Conservation (phyloP, 2,797 vertebrate species). For the Sebastiscus tertius region DNA sequence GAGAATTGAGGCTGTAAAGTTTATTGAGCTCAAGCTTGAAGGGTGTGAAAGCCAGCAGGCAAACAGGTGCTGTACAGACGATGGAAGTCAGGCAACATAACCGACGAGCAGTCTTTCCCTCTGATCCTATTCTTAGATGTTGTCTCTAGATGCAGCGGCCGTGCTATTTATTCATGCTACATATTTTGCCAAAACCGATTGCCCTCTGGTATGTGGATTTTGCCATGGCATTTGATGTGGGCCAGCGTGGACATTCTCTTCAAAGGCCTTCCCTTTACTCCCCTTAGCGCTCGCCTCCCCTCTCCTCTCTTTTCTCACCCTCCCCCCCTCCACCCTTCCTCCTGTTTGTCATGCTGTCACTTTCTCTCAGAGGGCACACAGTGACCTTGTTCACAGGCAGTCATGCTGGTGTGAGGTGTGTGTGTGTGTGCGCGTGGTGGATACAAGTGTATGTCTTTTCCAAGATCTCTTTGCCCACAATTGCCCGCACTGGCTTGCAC, state of each 20-base stretch:
- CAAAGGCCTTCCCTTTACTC: conserved; percentile 59
- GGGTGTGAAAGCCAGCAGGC: conserved; percentile 28
- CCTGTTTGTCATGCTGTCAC: conserved; percentile 76
- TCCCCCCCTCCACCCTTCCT: conserved; percentile 35
- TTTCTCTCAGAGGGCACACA: conserved; percentile 68
- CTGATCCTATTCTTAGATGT: conserved; percentile 50
- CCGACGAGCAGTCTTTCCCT: not conserved
- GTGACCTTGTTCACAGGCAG: conserved; percentile 77
- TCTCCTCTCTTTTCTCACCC: conserved; percentile 31
- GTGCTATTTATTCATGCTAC: conserved; percentile 41
- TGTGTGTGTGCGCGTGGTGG: not conserved
- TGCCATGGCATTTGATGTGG: conserved; percentile 53
- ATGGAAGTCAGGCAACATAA: conserved; percentile 9
- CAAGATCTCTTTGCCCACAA: conserved; percentile 12
- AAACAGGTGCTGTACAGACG: conserved; percentile 45
- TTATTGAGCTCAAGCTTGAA: conserved; percentile 24
- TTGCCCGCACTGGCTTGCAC: not conserved
- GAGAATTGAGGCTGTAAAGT: conserved; percentile 17
- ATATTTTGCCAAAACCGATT: conserved; percentile 46
- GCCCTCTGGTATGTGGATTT: conserved; percentile 22
- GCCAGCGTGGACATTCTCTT: conserved; percentile 49
- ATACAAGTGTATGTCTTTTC: not conserved
- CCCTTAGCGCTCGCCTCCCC: conserved; percentile 15
- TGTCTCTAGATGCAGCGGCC: conserved; percentile 22
- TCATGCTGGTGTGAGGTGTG: conserved; percentile 32